Evolutionary conservation across 2,113 vertebrate genomes (phyloP), one percentile per base, ranked within the genome.

Genomic region (Lampris megalopsis): DNA sequence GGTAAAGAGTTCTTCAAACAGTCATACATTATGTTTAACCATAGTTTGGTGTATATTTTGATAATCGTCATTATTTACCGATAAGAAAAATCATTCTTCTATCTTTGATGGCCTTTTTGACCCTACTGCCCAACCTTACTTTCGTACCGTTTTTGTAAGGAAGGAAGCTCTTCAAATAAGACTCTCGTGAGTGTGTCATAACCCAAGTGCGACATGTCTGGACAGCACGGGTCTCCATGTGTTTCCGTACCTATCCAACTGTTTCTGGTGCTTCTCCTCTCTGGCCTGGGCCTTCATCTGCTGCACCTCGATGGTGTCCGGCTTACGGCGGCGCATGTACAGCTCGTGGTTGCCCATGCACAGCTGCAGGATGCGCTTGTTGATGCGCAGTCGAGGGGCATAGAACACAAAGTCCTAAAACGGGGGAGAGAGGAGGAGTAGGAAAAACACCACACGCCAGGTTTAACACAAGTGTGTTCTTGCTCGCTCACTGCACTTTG

Each of bases 321-420:
- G 97, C 88, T 97, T 98, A 86, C 97, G 92, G 73, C 98, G 96
- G 2, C 97, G 94, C 97, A 99, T 99, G 82, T 98, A 99, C 82
- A 99, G 94, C 53, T 99, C 98, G 0, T 99, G 98, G 92, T 99
- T 99, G 45, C 98, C 98, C 97, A 99, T 99, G 89, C 98, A 99
- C 8, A 99, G 95, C 92, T 98, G 96, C 86, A 99, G 94, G 92
- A 99, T 96, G 73, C 97, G 94, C 91, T 99, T 99, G 93, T 99
- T 99, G 45, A 99, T 97, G 80, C 97, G 94, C 92, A 99, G 94
- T 3, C 98, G 96, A 0, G 96, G 96, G 0, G 97, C 96, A 0
- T 97, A 99, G 92, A 99, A 99, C 78, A 98, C 94, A 64, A 99
- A 99, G 91, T 99, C 98, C 98, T 99, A 57, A 2, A 4, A 80